Conservation (phyloP, 1,140 invertebrate species). For the Drosophila orena region DNA sequence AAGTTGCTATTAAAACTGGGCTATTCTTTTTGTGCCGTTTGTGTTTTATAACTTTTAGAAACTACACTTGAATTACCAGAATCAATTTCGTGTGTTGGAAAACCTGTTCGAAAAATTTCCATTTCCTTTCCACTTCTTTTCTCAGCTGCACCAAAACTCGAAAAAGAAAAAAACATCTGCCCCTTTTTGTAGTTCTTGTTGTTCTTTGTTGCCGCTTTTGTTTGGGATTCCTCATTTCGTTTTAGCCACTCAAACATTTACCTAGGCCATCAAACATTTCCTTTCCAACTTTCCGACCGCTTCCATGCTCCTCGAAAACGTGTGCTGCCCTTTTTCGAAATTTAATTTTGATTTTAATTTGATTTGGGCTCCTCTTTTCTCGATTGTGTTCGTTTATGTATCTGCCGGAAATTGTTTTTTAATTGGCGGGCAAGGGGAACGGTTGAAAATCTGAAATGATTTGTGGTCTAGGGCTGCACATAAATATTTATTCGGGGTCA, state of each 20-base stretch:
- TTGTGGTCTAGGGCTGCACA: conserved; percentile 37
- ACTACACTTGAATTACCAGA: conserved; percentile 11
- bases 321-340: conserved; percentile 37
- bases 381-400: conserved; percentile 27
- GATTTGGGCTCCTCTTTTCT: conserved; percentile 40
- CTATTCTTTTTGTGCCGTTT: no score
- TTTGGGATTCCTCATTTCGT: conserved; percentile 12
- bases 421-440: conserved; percentile 20
- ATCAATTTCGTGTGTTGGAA: conserved; percentile 14
- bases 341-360: conserved; percentile 62
- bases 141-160: conserved; percentile 3
- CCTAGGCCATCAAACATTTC: conserved; percentile 40
- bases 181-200: conserved; percentile 23
- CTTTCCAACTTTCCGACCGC: background rate
- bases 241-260: conserved; percentile 26
- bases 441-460: conserved; percentile 35
- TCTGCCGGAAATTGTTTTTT: conserved; percentile 62
- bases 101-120: conserved; percentile 24
- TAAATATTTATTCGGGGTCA: conserved; percentile 54
- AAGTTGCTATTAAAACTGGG: no score
- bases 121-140: no score
- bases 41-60: conserved; percentile 1
- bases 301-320: conserved; percentile 6
- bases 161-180: conserved; percentile 45
- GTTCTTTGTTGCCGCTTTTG: conserved; percentile 16